phyloP scores from a whole-genome alignment of 2,888 invertebrate species.

The Ennomos fuscantarius region DNA sequence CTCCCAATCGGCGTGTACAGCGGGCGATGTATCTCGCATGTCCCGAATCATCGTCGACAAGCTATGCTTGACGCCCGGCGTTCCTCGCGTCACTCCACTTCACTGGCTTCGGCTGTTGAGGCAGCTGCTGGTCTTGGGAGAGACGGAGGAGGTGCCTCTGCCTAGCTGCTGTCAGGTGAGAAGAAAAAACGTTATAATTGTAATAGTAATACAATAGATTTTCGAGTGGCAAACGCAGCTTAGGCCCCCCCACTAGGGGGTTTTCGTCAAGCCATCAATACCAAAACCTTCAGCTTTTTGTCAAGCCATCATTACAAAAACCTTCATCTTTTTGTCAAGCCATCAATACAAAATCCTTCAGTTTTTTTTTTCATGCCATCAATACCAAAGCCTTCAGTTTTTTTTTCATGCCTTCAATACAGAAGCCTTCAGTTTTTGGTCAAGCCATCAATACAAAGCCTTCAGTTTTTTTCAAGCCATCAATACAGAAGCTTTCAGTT shows the following conservation, averaged over 20 bases:
- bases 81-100: slow-evolving; percentile 86
- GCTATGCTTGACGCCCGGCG: slow-evolving; percentile 86
- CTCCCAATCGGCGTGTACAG: slow-evolving; percentile 92
- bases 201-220: too few species aligned
- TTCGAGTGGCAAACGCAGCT: too few species aligned
- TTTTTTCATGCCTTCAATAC: slow-evolving; percentile 48
- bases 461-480: too few species aligned
- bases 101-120: slow-evolving; percentile 89
- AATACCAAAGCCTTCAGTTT: background rate
- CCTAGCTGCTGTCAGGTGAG: slow-evolving; percentile 39
- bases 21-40: slow-evolving; percentile 94
- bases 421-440: too few species aligned
- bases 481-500: too few species aligned
- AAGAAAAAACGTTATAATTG: background rate
- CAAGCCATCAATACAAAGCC: too few species aligned
- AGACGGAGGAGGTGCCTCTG: slow-evolving; percentile 21
- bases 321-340: too few species aligned
- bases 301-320: too few species aligned
- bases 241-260: too few species aligned
- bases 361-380: slow-evolving; percentile 1
- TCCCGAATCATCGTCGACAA: slow-evolving; percentile 92
- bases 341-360: background rate
- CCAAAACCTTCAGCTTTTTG: too few species aligned
- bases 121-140: slow-evolving; percentile 82
- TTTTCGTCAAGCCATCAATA: too few species aligned